These are phyloP conservation scores for Tyria jacobaeae DNA, from an alignment of 2,888 invertebrate species.

Conservation along the genomic window DNA sequence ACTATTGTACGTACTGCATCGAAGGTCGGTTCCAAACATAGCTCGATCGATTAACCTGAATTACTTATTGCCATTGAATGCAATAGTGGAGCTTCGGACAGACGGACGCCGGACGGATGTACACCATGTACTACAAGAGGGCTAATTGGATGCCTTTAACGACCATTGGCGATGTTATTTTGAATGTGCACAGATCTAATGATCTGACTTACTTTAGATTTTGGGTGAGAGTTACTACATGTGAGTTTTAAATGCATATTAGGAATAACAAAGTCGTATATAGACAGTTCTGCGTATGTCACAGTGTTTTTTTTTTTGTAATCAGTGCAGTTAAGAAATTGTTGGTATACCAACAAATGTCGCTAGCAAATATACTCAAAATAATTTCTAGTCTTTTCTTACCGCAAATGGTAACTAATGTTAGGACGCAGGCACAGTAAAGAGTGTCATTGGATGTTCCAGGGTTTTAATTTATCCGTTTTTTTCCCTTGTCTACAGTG, in stretches of 20 bases:
- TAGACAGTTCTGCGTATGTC: too few species aligned
- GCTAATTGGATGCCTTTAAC: conserved; percentile 12
- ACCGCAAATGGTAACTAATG: neutral
- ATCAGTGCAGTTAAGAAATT: too few species aligned
- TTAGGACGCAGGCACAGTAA: neutral
- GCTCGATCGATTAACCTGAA: conserved; percentile 43
- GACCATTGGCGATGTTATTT: neutral
- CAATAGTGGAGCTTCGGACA: conserved; percentile 25
- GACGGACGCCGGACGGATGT: conserved; percentile 8
- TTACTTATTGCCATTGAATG: conserved; percentile 38
- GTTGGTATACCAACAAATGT: too few species aligned
- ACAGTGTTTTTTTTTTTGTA: too few species aligned
- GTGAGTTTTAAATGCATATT: conserved; percentile 24
- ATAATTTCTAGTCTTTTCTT: neutral
- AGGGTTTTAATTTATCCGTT: neutral
- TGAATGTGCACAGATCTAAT: conserved; percentile 8
- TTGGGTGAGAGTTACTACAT: neutral
- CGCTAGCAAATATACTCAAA: too few species aligned
- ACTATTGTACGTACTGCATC: neutral
- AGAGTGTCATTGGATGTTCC: neutral
- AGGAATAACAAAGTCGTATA: too few species aligned
- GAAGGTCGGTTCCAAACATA: conserved; percentile 34
- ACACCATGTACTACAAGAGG: conserved; percentile 11
- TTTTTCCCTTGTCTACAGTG: conserved; percentile 66
- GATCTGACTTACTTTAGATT: neutral